phyloP scores from a whole-genome alignment of 2,888 invertebrate species.

The Petrophora chlorosata region DNA sequence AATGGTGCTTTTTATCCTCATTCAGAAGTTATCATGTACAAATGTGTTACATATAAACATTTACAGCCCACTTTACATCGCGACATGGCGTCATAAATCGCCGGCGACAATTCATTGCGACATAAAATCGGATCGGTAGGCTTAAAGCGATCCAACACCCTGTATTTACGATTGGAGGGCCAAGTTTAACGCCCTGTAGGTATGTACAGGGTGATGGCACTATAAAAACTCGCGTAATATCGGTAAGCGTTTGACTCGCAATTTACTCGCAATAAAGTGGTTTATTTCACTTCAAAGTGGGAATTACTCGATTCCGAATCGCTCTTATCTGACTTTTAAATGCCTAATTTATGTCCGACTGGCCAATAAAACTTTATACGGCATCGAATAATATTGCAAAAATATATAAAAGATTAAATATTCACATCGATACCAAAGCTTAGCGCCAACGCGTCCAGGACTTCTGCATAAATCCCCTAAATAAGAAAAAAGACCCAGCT shows the following conservation, averaged over 20 bases:
- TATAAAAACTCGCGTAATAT: conserved; percentile 72
- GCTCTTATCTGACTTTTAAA: conserved; percentile 25
- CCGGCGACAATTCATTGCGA: conserved; percentile 65
- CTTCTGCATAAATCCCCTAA: conserved; percentile 6
- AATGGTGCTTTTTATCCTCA: conserved; percentile 8
- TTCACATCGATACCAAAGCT: neutral
- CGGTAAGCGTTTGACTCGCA: conserved; percentile 73
- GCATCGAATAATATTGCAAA: conserved; percentile 5
- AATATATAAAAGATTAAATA: conserved; percentile 2
- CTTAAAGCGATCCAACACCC: conserved; percentile 63
- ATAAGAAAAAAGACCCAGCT: conserved; percentile 6
- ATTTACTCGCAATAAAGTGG: conserved; percentile 53
- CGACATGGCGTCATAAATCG: conserved; percentile 61
- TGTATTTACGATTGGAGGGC: conserved; percentile 72
- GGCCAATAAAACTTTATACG: conserved; percentile 11
- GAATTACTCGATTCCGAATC: conserved; percentile 36
- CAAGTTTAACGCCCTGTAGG: conserved; percentile 65
- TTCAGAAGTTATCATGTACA: conserved; percentile 43
- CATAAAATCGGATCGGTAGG: conserved; percentile 74
- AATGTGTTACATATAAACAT: conserved; percentile 43
- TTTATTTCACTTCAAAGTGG: conserved; percentile 46
- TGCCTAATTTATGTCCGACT: conserved; percentile 19
- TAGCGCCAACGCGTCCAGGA: neutral
- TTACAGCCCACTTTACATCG: conserved; percentile 60
- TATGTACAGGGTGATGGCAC: conserved; percentile 66